These are phyloP conservation scores for Tinamus guttatus DNA, from an alignment of 2,113 vertebrate species.

Conservation along the genomic window DNA sequence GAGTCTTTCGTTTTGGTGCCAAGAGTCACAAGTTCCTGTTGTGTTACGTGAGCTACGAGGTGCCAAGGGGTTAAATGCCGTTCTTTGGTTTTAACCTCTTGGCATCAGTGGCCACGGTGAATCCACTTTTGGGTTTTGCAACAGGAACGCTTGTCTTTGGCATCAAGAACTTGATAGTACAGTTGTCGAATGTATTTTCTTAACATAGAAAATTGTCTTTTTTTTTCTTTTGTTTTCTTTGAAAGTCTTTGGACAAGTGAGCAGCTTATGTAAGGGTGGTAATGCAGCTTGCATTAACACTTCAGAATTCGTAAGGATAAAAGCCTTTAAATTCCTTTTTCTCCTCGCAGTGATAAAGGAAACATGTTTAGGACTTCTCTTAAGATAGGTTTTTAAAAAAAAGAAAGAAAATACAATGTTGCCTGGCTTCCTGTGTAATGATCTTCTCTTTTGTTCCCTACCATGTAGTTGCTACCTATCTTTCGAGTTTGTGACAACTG, in stretches of 20 bases:
- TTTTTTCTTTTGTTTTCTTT: background rate
- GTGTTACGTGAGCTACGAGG: background rate
- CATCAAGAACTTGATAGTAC: background rate
- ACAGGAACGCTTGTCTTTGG: background rate
- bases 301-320: background rate
- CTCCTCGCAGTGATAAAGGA: background rate
- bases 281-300: rapidly evolving
- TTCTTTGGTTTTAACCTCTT: background rate
- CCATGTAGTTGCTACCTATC: slow-evolving; percentile 69
- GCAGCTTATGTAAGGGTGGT: background rate
- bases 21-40: background rate
- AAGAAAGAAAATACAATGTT: slow-evolving; percentile 25
- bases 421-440: slow-evolving; percentile 61
- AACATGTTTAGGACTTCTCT: background rate
- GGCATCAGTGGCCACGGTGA: background rate
- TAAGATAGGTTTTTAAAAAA: slow-evolving; percentile 10
- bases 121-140: background rate
- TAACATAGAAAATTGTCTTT: background rate
- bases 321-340: background rate
- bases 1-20: background rate
- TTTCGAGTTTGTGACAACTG: slow-evolving; percentile 69
- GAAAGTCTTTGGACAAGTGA: background rate
- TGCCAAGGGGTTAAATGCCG: background rate
- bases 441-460: slow-evolving; percentile 75
- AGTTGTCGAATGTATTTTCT: background rate